Conservation (phyloP, 2,113 vertebrate genomes). For the Sula dactylatra region DNA sequence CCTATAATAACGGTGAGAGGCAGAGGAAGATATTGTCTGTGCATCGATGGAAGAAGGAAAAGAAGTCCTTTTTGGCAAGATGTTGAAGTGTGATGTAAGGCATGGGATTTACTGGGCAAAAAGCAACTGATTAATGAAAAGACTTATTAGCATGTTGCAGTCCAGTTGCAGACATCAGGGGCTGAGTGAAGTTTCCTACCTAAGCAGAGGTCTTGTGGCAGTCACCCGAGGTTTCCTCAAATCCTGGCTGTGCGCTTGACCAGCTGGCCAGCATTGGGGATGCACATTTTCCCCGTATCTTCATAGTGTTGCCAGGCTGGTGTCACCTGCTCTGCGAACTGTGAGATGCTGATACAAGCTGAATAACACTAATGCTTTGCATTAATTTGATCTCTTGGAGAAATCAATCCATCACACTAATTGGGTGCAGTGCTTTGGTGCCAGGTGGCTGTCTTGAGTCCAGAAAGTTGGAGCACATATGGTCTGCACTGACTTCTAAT, state of each 20-base stretch:
- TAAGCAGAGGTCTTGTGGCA: not conserved
- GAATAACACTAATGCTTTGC: constrained; percentile 56
- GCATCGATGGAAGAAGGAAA: not conserved
- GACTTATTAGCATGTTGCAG: not conserved
- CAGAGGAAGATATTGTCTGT: not conserved
- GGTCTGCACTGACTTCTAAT: constrained; percentile 29
- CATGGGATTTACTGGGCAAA: not conserved
- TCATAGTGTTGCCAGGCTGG: not conserved
- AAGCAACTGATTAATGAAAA: not conserved
- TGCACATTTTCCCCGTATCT: not conserved
- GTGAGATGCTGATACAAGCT: constrained; percentile 65
- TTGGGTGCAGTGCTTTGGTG: constrained; percentile 50
- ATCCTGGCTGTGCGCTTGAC: not conserved
- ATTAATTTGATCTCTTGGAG: constrained; percentile 63
- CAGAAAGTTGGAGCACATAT: constrained; percentile 42
- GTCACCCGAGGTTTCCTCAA: not conserved
- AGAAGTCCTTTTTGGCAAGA: not conserved
- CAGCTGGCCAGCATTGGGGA: not conserved
- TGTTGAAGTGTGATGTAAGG: not conserved
- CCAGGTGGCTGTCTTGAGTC: constrained; percentile 49
- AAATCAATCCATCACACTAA: constrained; percentile 62
- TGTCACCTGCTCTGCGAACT: constrained; percentile 36
- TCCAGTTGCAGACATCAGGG: not conserved
- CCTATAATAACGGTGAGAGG: not conserved
- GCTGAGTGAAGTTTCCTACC: not conserved